Evolutionary conservation across 2,113 vertebrate genomes (phyloP).

Genomic region (Dicentrarchus labrax): DNA sequence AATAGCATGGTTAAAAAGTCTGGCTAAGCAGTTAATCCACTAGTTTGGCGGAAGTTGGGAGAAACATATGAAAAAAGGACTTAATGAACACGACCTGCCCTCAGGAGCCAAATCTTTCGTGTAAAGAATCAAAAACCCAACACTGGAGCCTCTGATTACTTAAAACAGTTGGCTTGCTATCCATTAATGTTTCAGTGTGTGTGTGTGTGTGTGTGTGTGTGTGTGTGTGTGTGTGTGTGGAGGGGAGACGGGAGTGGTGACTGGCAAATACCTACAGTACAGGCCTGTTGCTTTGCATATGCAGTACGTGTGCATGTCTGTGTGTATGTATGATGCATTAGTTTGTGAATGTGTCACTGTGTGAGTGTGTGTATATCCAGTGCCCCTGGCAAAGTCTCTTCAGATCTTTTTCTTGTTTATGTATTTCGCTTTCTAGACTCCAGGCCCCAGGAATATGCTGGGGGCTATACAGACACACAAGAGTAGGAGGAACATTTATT

Average conservation of each 20-base stretch:
- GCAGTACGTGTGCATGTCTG: background rate
- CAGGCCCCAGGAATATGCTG: constrained; percentile 89
- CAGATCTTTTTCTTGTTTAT: constrained; percentile 81
- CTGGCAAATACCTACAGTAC: background rate
- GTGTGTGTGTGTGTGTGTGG: constrained; percentile 44
- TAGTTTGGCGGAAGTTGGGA: constrained; percentile 65
- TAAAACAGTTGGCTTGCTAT: constrained; percentile 85
- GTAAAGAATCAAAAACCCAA: constrained; percentile 78
- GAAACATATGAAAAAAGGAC: constrained; percentile 64
- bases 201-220: constrained; percentile 35
- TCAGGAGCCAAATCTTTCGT: constrained; percentile 82
- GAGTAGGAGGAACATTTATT: constrained; percentile 89
- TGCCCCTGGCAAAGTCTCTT: constrained; percentile 84
- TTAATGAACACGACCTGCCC: constrained; percentile 82
- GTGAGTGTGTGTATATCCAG: constrained; percentile 66
- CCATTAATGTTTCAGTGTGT: constrained; percentile 85
- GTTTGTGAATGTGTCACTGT: constrained; percentile 2
- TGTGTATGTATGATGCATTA: constrained; percentile 22
- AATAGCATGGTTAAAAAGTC: constrained; percentile 57
- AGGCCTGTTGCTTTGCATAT: constrained; percentile 22
- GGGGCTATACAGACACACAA: constrained; percentile 91
- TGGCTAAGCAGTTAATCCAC: constrained; percentile 64
- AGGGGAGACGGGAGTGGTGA: background rate
- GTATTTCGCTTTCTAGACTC: constrained; percentile 82
- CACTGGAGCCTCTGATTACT: constrained; percentile 82